Evolutionary conservation across 2,113 vertebrate genomes (phyloP).

Genomic region (Malaclemys terrapin): DNA sequence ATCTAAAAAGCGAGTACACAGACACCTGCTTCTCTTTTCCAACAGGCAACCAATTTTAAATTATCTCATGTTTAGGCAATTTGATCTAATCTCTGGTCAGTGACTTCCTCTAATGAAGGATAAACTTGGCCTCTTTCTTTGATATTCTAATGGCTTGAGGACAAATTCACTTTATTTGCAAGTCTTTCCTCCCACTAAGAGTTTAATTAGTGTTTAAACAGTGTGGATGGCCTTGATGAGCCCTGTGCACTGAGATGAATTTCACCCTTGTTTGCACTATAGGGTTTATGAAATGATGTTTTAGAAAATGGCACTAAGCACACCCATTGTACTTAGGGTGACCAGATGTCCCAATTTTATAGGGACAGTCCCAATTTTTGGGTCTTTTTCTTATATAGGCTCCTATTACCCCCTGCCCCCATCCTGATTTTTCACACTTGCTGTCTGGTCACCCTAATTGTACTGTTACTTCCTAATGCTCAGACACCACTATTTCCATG

Average conservation of each 20-base stretch:
- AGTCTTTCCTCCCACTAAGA: neutral
- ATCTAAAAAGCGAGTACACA: neutral
- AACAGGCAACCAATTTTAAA: neutral
- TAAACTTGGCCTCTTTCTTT: neutral
- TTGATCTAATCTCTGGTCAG: neutral
- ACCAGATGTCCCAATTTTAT: too few species aligned
- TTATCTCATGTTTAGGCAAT: neutral
- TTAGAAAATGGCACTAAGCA: neutral
- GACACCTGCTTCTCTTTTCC: neutral
- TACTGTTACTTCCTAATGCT: neutral
- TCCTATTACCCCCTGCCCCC: too few species aligned
- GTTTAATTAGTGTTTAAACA: neutral
- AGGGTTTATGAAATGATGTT: neutral
- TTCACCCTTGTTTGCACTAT: neutral
- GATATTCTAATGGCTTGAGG: neutral
- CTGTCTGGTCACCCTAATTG: neutral
- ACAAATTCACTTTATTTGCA: neutral
- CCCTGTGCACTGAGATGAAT: fast-evolving
- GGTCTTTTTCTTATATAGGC: too few species aligned
- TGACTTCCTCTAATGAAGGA: neutral
- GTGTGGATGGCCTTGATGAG: neutral
- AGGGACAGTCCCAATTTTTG: too few species aligned
- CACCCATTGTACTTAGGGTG: too few species aligned
- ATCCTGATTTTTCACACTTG: too few species aligned
- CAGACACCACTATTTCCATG: neutral